These are phyloP conservation scores for Meteorus colon DNA, from an alignment of 2,888 invertebrate genomes.

Conservation along the genomic window DNA sequence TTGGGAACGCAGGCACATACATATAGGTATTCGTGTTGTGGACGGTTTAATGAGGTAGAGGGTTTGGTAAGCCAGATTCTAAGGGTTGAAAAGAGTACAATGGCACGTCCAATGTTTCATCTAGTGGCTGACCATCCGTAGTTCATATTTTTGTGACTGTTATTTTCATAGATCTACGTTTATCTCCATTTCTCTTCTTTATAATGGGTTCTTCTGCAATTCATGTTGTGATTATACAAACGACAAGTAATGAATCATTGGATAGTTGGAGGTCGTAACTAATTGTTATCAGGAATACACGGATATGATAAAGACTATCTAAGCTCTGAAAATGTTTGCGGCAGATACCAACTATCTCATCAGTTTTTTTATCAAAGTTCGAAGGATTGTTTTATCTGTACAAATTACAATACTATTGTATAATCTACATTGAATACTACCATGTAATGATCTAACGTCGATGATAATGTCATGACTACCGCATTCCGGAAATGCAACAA, in stretches of 20 bases:
- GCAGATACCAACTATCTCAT: too few relatives aligned
- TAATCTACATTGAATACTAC: too few relatives aligned
- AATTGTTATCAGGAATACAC: neutral
- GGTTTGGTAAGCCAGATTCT: conserved; percentile 2
- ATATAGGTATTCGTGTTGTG: conserved; percentile 3
- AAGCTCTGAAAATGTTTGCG: too few relatives aligned
- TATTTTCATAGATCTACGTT: neutral
- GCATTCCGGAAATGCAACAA: too few relatives aligned
- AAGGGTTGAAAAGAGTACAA: conserved; percentile 33
- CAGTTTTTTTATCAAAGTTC: too few relatives aligned
- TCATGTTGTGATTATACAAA: neutral
- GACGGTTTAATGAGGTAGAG: neutral
- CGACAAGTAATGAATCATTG: neutral
- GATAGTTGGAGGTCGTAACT: neutral
- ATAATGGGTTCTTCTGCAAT: neutral
- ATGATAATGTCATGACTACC: too few relatives aligned
- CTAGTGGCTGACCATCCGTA: conserved; percentile 17
- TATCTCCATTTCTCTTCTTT: neutral
- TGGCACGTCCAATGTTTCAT: conserved; percentile 19
- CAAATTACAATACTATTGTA: too few relatives aligned
- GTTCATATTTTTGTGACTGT: neutral
- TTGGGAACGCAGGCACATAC: conserved; percentile 2
- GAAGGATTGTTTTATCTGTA: too few relatives aligned
- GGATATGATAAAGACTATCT: neutral
- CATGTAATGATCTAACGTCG: too few relatives aligned